Evolutionary conservation across 2,797 vertebrate genomes (phyloP).

Genomic region (Phataginus tetradactyla): DNA sequence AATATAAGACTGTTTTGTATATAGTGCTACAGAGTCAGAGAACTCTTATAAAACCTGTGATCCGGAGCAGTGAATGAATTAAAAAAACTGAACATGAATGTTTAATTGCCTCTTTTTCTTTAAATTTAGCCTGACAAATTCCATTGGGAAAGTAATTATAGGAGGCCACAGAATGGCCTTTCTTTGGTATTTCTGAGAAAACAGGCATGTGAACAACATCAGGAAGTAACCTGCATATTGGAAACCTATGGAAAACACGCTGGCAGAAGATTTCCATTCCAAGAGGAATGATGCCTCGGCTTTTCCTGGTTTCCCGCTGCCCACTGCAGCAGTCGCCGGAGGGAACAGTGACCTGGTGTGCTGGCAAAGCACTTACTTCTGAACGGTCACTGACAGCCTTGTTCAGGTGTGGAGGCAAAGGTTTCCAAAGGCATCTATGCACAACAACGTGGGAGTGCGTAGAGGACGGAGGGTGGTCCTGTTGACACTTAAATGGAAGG

Average conservation of each 20-base stretch:
- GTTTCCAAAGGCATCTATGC: not conserved
- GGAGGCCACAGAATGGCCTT: not conserved
- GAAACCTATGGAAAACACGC: not conserved
- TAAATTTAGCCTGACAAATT: slow-evolving; percentile 48
- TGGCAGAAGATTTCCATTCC: not conserved
- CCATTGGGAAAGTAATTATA: slow-evolving; percentile 4
- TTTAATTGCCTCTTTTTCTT: slow-evolving; percentile 55
- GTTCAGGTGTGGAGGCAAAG: slow-evolving; percentile 4
- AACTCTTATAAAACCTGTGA: slow-evolving; percentile 10
- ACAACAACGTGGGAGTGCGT: not conserved
- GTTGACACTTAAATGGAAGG: not conserved
- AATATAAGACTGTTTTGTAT: not conserved
- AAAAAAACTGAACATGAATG: slow-evolving; percentile 44
- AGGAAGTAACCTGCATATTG: not conserved
- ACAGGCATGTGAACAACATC: not conserved
- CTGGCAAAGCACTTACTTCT: slow-evolving; percentile 8
- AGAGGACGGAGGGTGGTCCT: not conserved
- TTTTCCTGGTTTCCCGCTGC: not conserved
- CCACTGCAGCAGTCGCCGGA: slow-evolving; percentile 45
- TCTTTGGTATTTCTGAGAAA: not conserved
- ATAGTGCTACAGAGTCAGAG: not conserved
- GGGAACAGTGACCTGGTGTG: slow-evolving; percentile 3
- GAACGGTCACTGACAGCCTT: slow-evolving; percentile 27
- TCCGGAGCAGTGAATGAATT: not conserved
- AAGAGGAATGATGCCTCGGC: not conserved